Evolutionary conservation across 2,797 vertebrate genomes (phyloP), one percentile per base, ranked within the genome.

Genomic region (Muraenolepis orangiensis): DNA sequence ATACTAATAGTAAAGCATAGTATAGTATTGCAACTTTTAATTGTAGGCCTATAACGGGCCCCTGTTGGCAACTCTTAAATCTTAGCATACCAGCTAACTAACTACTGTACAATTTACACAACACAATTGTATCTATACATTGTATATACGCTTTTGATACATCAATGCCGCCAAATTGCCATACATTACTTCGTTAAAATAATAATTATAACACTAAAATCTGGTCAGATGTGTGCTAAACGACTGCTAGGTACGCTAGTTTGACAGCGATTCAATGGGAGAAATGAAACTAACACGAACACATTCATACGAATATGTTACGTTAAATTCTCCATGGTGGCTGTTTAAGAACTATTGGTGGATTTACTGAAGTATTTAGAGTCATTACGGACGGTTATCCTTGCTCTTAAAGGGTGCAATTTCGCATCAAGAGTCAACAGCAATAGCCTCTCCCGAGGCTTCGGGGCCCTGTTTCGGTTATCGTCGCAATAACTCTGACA

Each of bases 381-480:
- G n/a, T n/a, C n/a, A n/a, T n/a, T n/a, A n/a, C n/a, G n/a, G n/a
- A n/a, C n/a, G n/a, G n/a, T n/a, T n/a, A n/a, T n/a, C n/a, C n/a
- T n/a, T n/a, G n/a, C n/a, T n/a, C n/a, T n/a, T n/a, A n/a, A n/a
- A n/a, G n/a, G n/a, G n/a, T n/a, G n/a, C n/a, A n/a, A n/a, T n/a
- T n/a, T n/a, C n/a, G n/a, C n/a, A n/a, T n/a, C n/a, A n/a, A n/a
- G n/a, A n/a, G n/a, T n/a, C n/a, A n/a, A n/a, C n/a, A n/a, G n/a
- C n/a, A n/a, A n/a, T n/a, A 90, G 87, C 83, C 71, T 76, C 2
- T 69, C 30, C 77, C 29, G 71, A 80, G 88, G 88, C 87, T 91
- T 88, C 83, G 86, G 20, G 91, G 91, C 91, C 91, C 89, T 66
- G 74, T 38, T 84, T n/a, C n/a, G n/a, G 73, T 82, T 79, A 76